Conservation (phyloP, 2,113 vertebrate species). For the Brienomyrus brachyistius region DNA sequence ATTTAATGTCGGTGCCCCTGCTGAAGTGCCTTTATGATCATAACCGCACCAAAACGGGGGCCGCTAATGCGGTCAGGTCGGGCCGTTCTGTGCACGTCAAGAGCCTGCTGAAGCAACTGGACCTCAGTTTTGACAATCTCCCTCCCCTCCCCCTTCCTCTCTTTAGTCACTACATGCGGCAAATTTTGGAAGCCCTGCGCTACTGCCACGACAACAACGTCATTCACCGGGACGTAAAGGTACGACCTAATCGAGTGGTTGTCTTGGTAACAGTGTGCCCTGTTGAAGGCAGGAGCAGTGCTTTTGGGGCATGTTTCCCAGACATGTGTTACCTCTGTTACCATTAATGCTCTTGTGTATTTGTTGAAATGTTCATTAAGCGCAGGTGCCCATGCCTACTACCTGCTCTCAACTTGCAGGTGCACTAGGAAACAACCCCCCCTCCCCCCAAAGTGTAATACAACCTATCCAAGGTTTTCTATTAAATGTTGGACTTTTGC, state of each 20-base stretch:
- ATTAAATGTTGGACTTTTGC: background rate
- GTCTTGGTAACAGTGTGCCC: background rate
- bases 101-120: background rate
- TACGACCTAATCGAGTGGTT: slow-evolving; percentile 47
- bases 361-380: background rate
- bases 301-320: too few species aligned
- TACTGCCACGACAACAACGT: slow-evolving; percentile 97
- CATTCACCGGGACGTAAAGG: slow-evolving; percentile 95
- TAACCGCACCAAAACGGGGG: background rate
- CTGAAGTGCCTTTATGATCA: background rate
- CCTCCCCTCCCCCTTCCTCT: slow-evolving; percentile 33
- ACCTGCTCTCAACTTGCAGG: background rate
- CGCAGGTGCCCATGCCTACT: background rate
- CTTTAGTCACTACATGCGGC: slow-evolving; percentile 89
- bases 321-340: background rate
- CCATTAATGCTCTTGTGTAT: background rate
- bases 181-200: slow-evolving; percentile 89
- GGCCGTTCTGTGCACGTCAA: background rate
- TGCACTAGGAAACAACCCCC: background rate
- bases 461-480: background rate
- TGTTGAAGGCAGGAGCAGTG: background rate
- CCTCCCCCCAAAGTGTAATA: background rate
- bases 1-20: background rate
- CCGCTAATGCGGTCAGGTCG: background rate
- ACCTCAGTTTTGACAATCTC: background rate